Percentiles rank a stretch among this genome's conserved stretches.
phyloP scores from a whole-genome alignment of 2,888 invertebrate species.

The Dolomedes plantarius region DNA sequence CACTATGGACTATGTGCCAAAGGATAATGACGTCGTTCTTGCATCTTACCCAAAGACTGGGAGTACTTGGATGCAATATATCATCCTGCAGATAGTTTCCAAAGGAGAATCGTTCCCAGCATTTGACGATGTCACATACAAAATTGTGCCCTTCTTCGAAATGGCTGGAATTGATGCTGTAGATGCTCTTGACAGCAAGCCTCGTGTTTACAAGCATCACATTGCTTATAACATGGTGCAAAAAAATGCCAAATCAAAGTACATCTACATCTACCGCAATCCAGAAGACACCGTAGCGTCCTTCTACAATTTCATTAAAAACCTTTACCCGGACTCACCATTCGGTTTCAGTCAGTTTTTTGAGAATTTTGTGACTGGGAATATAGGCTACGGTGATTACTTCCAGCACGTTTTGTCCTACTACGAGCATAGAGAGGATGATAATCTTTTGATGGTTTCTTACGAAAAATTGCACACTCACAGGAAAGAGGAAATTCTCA shows the following conservation, averaged over 20 bases:
- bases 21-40: constrained; percentile 56
- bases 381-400: constrained; percentile 35
- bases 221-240: constrained; percentile 39
- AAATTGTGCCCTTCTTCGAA: constrained; percentile 46
- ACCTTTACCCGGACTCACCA: neutral
- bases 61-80: constrained; percentile 67
- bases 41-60: constrained; percentile 68
- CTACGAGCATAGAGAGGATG: constrained; percentile 3
- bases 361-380: constrained; percentile 18
- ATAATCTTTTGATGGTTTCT: constrained; percentile 37
- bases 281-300: constrained; percentile 78
- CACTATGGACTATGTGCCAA: constrained; percentile 25
- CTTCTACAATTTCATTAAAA: constrained; percentile 76
- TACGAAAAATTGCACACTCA: constrained; percentile 26
- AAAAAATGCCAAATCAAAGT: constrained; percentile 73
- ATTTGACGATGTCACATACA: constrained; percentile 70
- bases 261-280: constrained; percentile 78
- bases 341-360: constrained; percentile 16
- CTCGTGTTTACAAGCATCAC: constrained; percentile 39
- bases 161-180: constrained; percentile 27
- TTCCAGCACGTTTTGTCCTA: constrained; percentile 38
- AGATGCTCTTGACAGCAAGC: constrained; percentile 12
- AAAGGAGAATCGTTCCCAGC: constrained; percentile 74
- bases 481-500: constrained; percentile 15
- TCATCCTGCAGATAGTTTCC: constrained; percentile 50